These are phyloP conservation scores for Rhodeus uyekii DNA, from an alignment of 2,797 vertebrate species.

Conservation along the genomic window DNA sequence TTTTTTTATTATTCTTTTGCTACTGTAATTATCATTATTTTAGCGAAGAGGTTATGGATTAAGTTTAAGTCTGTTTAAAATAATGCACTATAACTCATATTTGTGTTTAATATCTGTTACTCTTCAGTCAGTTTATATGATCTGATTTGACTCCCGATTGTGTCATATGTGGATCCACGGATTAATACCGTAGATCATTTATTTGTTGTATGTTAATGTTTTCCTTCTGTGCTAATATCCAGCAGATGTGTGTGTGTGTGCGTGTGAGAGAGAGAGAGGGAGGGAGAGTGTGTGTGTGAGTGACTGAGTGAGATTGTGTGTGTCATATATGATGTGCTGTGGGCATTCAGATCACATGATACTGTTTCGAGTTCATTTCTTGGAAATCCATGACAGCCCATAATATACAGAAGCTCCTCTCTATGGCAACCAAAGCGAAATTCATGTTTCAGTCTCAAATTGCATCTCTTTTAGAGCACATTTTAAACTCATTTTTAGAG, in stretches of 20 bases:
- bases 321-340: background rate
- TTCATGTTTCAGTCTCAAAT: background rate
- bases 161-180: background rate
- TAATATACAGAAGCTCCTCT: background rate
- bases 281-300: background rate
- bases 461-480: background rate
- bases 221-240: background rate
- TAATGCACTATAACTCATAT: background rate
- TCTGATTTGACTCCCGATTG: background rate
- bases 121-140: background rate
- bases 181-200: background rate
- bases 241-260: background rate
- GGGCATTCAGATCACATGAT: background rate
- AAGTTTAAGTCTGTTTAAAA: background rate
- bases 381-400: background rate
- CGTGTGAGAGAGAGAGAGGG: too few relatives aligned
- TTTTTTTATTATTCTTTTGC: conserved; percentile 2
- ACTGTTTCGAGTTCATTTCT: background rate
- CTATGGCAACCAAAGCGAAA: background rate
- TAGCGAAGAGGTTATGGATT: conserved; percentile 17
- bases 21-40: conserved; percentile 36
- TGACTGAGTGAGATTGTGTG: background rate
- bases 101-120: conserved; percentile 3
- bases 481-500: conserved; percentile 5
- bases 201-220: background rate